These are phyloP conservation scores for Strongylocentrotus purpuratus DNA, from an alignment of 35 echinoderm and acorn worm genomes.

Conservation along the genomic window DNA sequence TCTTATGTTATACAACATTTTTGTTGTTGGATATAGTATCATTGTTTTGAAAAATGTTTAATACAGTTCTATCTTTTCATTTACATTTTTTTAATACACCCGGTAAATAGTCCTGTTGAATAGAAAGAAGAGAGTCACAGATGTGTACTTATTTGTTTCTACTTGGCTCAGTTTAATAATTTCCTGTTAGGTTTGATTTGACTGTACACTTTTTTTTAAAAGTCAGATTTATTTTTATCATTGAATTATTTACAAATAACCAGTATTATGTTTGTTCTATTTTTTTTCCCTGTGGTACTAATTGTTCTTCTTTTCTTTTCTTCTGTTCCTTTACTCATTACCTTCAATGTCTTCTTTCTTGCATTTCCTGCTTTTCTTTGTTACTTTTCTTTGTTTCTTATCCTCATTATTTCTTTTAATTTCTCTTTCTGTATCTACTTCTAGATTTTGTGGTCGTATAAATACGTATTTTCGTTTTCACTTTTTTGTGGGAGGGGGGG, in stretches of 20 bases:
- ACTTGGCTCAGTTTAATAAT: background rate
- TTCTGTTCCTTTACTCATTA: background rate
- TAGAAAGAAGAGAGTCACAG: background rate
- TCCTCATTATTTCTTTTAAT: too few species aligned
- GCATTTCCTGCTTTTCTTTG: too few species aligned
- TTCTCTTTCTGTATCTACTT: too few species aligned
- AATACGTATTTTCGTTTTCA: too few species aligned
- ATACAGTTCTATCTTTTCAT: background rate
- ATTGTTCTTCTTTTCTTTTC: background rate
- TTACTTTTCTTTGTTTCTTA: too few species aligned
- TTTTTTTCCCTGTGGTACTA: background rate
- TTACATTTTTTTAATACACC: background rate
- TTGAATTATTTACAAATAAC: background rate
- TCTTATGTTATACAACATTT: background rate
- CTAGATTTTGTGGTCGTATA: too few species aligned
- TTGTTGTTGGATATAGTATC: too few species aligned
- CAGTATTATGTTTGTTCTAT: background rate
- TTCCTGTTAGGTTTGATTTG: background rate
- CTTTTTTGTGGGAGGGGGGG: too few species aligned
- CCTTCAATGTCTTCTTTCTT: too few species aligned
- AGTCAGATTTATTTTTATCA: background rate
- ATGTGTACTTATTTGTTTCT: background rate
- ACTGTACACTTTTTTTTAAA: background rate
- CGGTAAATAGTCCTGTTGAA: background rate
- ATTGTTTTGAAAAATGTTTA: background rate